Evolutionary conservation across 2,797 vertebrate species (phyloP), one percentile per base, ranked within the genome.

Genomic region (Nyctibius grandis): DNA sequence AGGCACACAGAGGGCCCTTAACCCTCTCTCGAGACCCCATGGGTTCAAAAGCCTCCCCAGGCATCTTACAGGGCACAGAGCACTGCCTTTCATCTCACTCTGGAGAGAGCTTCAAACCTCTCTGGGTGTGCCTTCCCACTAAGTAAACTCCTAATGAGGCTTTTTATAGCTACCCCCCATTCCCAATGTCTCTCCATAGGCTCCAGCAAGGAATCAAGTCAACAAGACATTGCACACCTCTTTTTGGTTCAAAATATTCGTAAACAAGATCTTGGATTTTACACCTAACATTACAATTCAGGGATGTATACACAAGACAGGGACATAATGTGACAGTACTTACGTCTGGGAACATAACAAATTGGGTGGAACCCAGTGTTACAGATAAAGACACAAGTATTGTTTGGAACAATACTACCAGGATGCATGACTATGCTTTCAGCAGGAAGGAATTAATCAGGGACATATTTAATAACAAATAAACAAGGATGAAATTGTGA

Each of bases 131-230:
- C 38, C 42, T 75, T 69, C 34, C 76, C 63, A 60, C 74, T 73
- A 74, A 67, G 60, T 22, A 70, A 95, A 89, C 31, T 74, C 86
- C 81, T 74, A 85, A 75, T 59, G 56, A 84, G 44, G 91, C 48
- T 96, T 95, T 96, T 95, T 95, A 94, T 88, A 97, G 91, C 63
- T 73, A 82, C 80, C 68, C 61, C 65, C 54, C 72, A 57, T 86
- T 96, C 95, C 89, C 96, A 80, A 5, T 26, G 86, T 65, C 92
- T 74, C 81, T 94, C 48, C 34, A 51, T 40, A 84, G 78, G 68
- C 73, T 88, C 54, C 86, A 94, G 89, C 36, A 15, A 45, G 83
- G 96, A 93, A 61, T 81, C 44, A 33, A 85, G 73, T 85, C 88
- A 91, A 87, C 70, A 88, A 85, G 77, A 33, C 25, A 51, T 2